Conservation (phyloP, 1,140 invertebrate genomes). For the Drosophila bocqueti region DNA sequence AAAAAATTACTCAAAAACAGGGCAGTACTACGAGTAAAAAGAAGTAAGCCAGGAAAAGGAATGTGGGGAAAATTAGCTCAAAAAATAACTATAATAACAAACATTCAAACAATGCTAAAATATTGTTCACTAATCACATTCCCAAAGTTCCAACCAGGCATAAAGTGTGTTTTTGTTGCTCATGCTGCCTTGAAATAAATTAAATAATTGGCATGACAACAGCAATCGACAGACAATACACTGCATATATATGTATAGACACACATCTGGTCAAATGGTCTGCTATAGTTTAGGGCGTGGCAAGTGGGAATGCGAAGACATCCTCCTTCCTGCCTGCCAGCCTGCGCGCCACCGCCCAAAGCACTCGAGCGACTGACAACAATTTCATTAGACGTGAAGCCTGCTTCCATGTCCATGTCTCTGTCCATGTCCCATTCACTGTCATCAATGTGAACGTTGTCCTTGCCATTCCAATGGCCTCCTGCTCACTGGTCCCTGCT, state of each 20-base stretch:
- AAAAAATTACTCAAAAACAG: conserved; percentile 7
- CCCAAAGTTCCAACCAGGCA: conserved; percentile 17
- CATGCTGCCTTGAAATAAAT: conserved; percentile 60
- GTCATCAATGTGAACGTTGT: conserved; percentile 56
- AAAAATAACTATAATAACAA: not conserved
- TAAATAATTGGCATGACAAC: conserved; percentile 82
- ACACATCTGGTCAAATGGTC: conserved; percentile 26
- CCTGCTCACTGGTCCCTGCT: not conserved
- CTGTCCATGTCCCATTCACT: conserved; percentile 44
- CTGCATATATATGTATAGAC: conserved; percentile 11
- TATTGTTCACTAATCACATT: conserved; percentile 64
- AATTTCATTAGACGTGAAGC: conserved; percentile 78
- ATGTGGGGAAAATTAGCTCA: not conserved
- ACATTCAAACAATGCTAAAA: conserved; percentile 6
- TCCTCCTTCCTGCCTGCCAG: not conserved
- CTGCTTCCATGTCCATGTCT: conserved; percentile 48
- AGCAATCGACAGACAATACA: conserved; percentile 48
- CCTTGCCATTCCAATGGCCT: conserved; percentile 24
- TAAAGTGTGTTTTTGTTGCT: conserved; percentile 27
- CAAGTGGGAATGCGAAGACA: conserved; percentile 9
- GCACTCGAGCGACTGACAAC: conserved; percentile 58
- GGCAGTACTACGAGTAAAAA: not conserved
- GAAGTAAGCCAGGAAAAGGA: not conserved
- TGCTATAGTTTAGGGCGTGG: conserved; percentile 43
- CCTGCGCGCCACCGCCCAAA: conserved; percentile 25